phyloP scores from a whole-genome alignment of 2,888 invertebrate species.

The Torymus texanus region DNA sequence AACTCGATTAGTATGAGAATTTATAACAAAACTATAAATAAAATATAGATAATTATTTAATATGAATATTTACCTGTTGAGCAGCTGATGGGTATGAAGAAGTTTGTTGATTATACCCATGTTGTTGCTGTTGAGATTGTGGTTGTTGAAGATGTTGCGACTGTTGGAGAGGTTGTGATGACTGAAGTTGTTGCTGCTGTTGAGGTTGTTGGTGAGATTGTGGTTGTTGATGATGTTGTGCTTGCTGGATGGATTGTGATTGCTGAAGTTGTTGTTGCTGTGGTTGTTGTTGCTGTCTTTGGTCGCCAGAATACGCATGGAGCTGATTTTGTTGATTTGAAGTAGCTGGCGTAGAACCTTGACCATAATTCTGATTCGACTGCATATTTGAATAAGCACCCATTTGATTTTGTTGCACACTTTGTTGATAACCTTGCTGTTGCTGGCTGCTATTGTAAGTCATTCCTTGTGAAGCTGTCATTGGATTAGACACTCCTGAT shows the following conservation, averaged over 20 bases:
- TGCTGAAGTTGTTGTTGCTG: constrained; percentile 17
- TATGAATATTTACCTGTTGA: constrained; percentile 44
- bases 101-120: constrained; percentile 48
- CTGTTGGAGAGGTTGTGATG: constrained; percentile 55
- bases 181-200: constrained; percentile 7
- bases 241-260: constrained; percentile 2
- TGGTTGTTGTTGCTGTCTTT: constrained; percentile 33
- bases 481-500: constrained; percentile 16
- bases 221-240: constrained; percentile 5
- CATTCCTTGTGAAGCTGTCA: constrained; percentile 27
- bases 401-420: constrained; percentile 64
- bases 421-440: constrained; percentile 52
- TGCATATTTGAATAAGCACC: constrained; percentile 61
- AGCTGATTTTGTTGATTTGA: constrained; percentile 40
- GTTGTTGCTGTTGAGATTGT: constrained; percentile 32
- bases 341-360: constrained; percentile 24
- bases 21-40: neutral
- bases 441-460: constrained; percentile 45
- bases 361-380: constrained; percentile 58
- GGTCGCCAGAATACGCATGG: constrained; percentile 40
- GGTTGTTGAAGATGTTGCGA: constrained; percentile 27
- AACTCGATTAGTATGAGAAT: neutral
- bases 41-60: neutral
- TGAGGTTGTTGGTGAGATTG: constrained; percentile 3
- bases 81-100: constrained; percentile 20